Conservation (phyloP, 2,113 vertebrate genomes). For the Macquaria australasica region DNA sequence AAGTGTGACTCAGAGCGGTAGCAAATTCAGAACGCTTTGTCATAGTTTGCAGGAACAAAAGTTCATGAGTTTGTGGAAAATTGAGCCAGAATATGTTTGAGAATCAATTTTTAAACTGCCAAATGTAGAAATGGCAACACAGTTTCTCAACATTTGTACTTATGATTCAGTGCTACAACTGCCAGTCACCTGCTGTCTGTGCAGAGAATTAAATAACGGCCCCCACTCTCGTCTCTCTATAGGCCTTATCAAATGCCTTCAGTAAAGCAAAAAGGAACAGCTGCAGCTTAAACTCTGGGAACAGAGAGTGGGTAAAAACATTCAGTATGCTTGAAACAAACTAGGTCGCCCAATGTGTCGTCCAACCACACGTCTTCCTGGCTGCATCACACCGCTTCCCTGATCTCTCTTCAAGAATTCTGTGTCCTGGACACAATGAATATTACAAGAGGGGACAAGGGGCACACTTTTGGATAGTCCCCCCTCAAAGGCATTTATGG, state of each 20-base stretch:
- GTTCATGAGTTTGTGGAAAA: constrained; percentile 9
- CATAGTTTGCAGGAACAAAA: constrained; percentile 24
- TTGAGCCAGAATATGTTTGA: constrained; percentile 15
- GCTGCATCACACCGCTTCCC: not conserved
- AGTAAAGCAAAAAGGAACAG: constrained; percentile 1
- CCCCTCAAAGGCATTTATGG: not conserved
- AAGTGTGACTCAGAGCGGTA: constrained; percentile 22
- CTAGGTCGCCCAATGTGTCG: not conserved
- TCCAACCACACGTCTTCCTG: not conserved
- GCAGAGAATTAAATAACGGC: not conserved
- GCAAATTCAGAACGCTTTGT: constrained; percentile 8
- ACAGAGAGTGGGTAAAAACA: not conserved
- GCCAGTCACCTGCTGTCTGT: constrained; percentile 23
- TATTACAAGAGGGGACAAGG: constrained; percentile 5
- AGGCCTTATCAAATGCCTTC: not conserved
- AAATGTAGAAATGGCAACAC: constrained; percentile 26
- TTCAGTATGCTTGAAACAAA: constrained; percentile 1
- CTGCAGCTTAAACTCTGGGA: not conserved
- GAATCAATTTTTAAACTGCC: constrained; percentile 9
- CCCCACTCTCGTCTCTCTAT: not conserved
- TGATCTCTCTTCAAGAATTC: not conserved
- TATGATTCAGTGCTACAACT: constrained; percentile 11
- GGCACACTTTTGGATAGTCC: constrained; percentile 10
- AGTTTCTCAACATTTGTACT: constrained; percentile 6
- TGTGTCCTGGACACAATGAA: constrained; percentile 1